Conservation (phyloP, 2,113 vertebrate genomes). For the Charina bottae region DNA sequence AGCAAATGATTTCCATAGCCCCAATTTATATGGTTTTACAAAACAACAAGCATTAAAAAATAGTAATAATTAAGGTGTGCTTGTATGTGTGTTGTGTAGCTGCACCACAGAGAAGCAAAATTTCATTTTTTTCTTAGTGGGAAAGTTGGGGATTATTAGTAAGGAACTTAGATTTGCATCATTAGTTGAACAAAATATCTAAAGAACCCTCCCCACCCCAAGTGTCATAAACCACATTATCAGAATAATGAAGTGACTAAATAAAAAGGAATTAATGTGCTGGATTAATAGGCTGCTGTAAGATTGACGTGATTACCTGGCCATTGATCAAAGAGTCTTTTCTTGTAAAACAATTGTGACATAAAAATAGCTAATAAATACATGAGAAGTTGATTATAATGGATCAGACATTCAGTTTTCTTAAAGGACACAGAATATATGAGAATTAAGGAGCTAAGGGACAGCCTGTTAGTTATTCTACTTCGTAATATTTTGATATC, state of each 20-base stretch:
- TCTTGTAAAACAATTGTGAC: constrained; percentile 66
- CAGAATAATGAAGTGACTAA: constrained; percentile 61
- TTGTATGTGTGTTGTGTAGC: no score
- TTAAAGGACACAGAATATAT: constrained; percentile 68
- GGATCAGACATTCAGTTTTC: constrained; percentile 55
- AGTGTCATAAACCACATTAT: constrained; percentile 55
- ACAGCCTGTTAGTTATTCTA: constrained; percentile 53
- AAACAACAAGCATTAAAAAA: no score
- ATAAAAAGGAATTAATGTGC: constrained; percentile 65
- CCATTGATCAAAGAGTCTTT: constrained; percentile 66
- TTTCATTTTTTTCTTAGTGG: no score
- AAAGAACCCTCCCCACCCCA: constrained; percentile 14
- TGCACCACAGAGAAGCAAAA: no score
- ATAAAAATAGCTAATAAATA: constrained; percentile 72
- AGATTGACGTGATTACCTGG: constrained; percentile 59
- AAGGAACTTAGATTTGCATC: constrained; percentile 31
- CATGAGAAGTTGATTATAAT: constrained; percentile 61
- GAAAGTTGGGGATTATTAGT: background rate
- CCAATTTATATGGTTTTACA: no score
- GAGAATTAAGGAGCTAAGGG: constrained; percentile 52
- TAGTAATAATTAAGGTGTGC: no score
- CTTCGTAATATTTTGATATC: constrained; percentile 40
- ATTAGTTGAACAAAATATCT: constrained; percentile 44
- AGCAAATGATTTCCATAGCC: background rate
- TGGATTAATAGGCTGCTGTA: constrained; percentile 55